Base-by-base conservation (phyloP, 2,797 vertebrate genomes). In the Enteromius unitaeniatus region DNA sequence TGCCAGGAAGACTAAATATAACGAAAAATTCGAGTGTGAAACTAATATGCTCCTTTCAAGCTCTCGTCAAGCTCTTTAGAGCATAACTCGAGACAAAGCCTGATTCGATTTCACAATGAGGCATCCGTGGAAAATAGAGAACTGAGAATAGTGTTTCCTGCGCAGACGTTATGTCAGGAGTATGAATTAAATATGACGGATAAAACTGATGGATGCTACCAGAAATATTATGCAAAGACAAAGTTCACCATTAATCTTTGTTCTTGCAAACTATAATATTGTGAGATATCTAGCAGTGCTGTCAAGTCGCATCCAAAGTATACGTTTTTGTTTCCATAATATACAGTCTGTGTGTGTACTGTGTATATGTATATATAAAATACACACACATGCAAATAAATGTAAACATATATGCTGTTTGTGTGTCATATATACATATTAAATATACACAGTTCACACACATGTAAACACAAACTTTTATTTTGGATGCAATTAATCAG, bases 81-180 rank as follows among this genome's bases (percentile, higher is more conserved):
- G 58, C 40, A 31, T 55, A 47, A 8, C 58, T 47, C 19, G 9
- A 64, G 55, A 21, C 19, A 21, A 26, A 14, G 64, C 53, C 14
- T 4, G n/a, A 40, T 45, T 26, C 3, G 6, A 60, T 81, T 72
- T 81, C 37, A 42, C 5, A 80, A 19, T 26, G 10, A 58, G 26
- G n/a, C 19, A 72, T 60, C 53, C 21, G 72, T 53, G 19, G 49
- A 74, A 53, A 34, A 34, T 14, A 5, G 31, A 23, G 31, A 75
- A 75, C 51, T 74, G 72, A 75, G 51, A 75, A 40, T 17, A 76
- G 31, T 1, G 73, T n/a, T 76, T 76, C 51, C 73, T 76, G 51
- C 28, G 40, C 51, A 40, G 31, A 40, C 34, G 23, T 14, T 51
- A 21, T 51, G 64, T 19, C 15, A 62, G 60, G 26, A 34, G 28